phyloP scores from a whole-genome alignment of 1,140 invertebrate genomes.

The Drosophila nigromelanica region DNA sequence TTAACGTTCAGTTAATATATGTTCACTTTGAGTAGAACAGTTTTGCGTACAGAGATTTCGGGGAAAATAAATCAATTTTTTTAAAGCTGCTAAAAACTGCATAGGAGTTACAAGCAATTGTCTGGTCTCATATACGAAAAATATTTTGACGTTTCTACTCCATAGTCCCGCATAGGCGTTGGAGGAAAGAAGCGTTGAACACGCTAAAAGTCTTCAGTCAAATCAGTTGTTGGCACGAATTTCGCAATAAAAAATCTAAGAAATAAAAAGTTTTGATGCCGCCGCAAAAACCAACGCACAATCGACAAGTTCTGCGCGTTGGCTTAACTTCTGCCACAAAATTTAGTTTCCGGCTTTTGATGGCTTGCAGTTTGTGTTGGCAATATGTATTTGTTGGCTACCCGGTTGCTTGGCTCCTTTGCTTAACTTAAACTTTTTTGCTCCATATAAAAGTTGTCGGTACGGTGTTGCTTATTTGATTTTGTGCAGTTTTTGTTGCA shows the following conservation, averaged over 20 bases:
- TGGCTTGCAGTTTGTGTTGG: conserved; percentile 56
- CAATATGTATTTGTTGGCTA: conserved; percentile 45
- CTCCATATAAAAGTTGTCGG: conserved; percentile 58
- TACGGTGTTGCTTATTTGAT: conserved; percentile 78
- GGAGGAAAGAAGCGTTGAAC: conserved; percentile 1
- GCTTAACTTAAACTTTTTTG: conserved; percentile 49
- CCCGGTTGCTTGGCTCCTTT: conserved; percentile 39
- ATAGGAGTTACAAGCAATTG: conserved; percentile 39
- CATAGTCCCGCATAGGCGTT: background rate
- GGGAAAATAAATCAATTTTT: background rate
- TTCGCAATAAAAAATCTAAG: conserved; percentile 61
- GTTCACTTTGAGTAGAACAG: background rate
- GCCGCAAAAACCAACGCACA: conserved; percentile 60
- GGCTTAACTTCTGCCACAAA: conserved; percentile 75
- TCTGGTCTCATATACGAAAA: conserved; percentile 17
- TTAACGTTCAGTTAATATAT: conserved; percentile 8
- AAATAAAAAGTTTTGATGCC: conserved; percentile 63
- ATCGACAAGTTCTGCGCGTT: conserved; percentile 76
- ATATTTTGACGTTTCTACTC: conserved; percentile 31
- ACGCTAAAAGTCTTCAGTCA: conserved; percentile 67
- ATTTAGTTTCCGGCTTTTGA: conserved; percentile 80
- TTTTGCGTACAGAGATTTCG: background rate
- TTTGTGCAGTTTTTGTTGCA: conserved; percentile 64
- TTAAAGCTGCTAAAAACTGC: conserved; percentile 18
- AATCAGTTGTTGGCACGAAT: conserved; percentile 77